Conservation (phyloP, 2,888 invertebrate species). For the Archips crataeganus region DNA sequence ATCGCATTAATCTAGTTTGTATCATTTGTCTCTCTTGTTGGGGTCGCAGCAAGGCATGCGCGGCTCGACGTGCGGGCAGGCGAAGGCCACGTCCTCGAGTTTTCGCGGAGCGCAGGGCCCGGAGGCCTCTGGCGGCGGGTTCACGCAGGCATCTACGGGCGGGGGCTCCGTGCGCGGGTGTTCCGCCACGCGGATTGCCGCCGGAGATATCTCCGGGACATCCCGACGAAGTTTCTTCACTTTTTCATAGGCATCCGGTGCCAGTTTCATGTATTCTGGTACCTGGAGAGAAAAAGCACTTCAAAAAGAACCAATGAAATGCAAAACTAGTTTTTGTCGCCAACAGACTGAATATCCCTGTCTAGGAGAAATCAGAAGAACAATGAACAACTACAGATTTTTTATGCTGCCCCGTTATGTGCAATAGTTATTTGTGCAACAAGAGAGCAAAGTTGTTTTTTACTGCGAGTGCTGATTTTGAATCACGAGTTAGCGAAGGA, state of each 20-base stretch:
- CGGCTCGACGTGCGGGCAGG: conserved; percentile 69
- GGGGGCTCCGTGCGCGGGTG: conserved; percentile 59
- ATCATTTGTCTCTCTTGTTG: conserved; percentile 48
- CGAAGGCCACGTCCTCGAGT: conserved; percentile 75
- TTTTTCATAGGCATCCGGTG: conserved; percentile 69
- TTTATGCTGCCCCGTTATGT: too few relatives aligned
- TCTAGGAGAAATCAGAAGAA: too few relatives aligned
- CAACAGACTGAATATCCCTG: too few relatives aligned
- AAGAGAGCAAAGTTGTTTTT: too few relatives aligned
- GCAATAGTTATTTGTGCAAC: too few relatives aligned
- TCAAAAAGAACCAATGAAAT: neutral
- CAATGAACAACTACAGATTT: too few relatives aligned
- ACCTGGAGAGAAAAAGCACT: conserved; percentile 53
- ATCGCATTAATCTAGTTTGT: neutral
- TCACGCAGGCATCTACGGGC: conserved; percentile 57
- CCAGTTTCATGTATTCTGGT: conserved; percentile 74
- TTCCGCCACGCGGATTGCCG: conserved; percentile 61
- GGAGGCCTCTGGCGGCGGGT: conserved; percentile 54
- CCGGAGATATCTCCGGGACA: conserved; percentile 71
- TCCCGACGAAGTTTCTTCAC: conserved; percentile 71
- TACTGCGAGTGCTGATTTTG: too few relatives aligned
- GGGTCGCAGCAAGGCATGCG: conserved; percentile 69
- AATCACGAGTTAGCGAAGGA: too few relatives aligned
- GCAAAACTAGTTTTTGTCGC: too few relatives aligned
- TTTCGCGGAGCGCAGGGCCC: conserved; percentile 61